These are phyloP conservation scores for Keiferia lycopersicella DNA, from an alignment of 2,888 invertebrate species.

Conservation along the genomic window DNA sequence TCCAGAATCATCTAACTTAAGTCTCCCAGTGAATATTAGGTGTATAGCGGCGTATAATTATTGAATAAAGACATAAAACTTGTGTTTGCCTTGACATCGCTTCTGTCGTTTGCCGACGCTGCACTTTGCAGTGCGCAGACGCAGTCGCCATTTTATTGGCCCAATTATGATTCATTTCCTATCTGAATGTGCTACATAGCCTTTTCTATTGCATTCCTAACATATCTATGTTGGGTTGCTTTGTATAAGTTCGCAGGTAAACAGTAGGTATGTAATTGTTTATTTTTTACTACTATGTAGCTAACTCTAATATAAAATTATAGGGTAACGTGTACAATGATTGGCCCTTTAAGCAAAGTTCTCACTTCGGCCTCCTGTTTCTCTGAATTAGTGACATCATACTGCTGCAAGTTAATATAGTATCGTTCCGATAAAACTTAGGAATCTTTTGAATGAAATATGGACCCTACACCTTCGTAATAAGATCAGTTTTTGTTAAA, in stretches of 20 bases:
- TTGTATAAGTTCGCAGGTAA: too few species aligned
- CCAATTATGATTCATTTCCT: conserved; percentile 6
- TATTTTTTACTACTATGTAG: too few species aligned
- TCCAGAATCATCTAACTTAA: background rate
- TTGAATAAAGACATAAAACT: background rate
- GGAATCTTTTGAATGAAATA: too few species aligned
- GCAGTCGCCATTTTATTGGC: conserved; percentile 6
- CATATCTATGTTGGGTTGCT: background rate
- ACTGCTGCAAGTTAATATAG: too few species aligned
- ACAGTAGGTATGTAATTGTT: background rate
- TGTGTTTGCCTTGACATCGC: conserved; percentile 3
- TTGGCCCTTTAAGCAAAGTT: too few species aligned
- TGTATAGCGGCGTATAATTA: background rate
- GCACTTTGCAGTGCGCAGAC: background rate
- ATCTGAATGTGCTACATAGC: background rate
- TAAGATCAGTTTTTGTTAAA: too few species aligned
- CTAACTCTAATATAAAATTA: too few species aligned
- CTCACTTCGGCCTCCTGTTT: too few species aligned
- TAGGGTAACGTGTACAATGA: too few species aligned
- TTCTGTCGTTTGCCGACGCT: conserved; percentile 6
- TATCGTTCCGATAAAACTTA: too few species aligned
- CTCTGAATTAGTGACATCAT: too few species aligned
- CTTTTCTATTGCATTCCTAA: conserved; percentile 2
- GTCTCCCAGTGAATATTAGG: background rate
- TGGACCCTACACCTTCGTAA: too few species aligned